Percentiles rank a stretch among this genome's conserved stretches.
phyloP scores from a whole-genome alignment of 2,113 vertebrate genomes.

The Dascyllus trimaculatus region DNA sequence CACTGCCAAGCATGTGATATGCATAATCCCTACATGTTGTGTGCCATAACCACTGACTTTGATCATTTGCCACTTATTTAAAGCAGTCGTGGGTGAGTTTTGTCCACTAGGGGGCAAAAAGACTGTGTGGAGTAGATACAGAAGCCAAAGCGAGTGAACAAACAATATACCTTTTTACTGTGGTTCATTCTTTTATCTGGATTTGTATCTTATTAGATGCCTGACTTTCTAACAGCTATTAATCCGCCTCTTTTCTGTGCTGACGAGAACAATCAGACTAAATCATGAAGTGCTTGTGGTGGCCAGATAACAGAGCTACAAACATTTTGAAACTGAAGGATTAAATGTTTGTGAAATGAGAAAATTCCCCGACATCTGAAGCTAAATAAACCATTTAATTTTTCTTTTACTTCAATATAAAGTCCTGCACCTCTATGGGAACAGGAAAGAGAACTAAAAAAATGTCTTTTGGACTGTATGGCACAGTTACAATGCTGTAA shows the following conservation, averaged over 20 bases:
- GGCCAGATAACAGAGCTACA: not conserved
- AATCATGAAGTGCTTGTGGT: not conserved
- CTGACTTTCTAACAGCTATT: constrained; percentile 6
- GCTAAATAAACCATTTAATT: not conserved
- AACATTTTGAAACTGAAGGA: not conserved
- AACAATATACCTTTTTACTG: not conserved
- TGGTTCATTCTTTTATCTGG: not conserved
- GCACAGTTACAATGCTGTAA: too few species aligned
- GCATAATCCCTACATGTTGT: constrained; percentile 44
- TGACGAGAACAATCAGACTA: not conserved
- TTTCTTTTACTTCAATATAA: too few species aligned
- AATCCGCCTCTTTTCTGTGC: not conserved
- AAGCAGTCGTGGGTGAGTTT: constrained; percentile 25
- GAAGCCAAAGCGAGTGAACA: not conserved
- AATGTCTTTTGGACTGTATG: too few species aligned
- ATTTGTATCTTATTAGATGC: not conserved
- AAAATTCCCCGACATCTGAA: not conserved
- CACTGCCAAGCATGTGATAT: constrained; percentile 57
- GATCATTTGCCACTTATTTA: constrained; percentile 46
- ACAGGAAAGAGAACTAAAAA: too few species aligned
- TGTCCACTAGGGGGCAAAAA: constrained; percentile 44
- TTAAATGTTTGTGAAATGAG: not conserved
- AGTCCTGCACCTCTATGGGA: too few species aligned
- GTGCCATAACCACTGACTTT: constrained; percentile 51
- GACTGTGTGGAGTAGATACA: not conserved